Base-by-base conservation (phyloP, 1,140 invertebrate species). In the Drosophila kanapiae region DNA sequence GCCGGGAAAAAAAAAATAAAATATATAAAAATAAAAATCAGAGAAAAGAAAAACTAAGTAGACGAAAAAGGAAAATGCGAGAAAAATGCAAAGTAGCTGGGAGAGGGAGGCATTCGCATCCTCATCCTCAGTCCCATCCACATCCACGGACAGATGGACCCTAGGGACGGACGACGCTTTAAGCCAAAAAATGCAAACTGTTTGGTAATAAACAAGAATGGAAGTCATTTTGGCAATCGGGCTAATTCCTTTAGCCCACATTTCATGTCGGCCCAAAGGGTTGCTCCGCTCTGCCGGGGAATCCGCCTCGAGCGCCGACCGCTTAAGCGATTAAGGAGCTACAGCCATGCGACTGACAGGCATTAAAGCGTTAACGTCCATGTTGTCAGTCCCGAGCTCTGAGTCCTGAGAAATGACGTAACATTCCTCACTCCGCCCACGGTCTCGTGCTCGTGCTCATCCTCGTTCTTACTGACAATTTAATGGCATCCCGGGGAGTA, bases 141-240 rank as follows among this genome's bases (percentile, higher is more conserved):
- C 43, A 51, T 48, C 27, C n/a, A 60, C 4, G 31, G 63, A 61
- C 31, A 56, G 31, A 6, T 16, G 62, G 57, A 64, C 60, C 62
- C 57, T 11, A 23, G 31, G 37, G 67, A 70, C 47, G 47, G 47
- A 35, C 33, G 31, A 31, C 23, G n/a, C 38, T 68, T 70, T 38
- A 78, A 77, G 75, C 75, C 74, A 65, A 56, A 64, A 71, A 82
- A 82, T 64, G 54, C 58, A 49, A 61, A 76, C 77, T 59, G 70
- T 80, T 75, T 77, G 78, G 85, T 79, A 87, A 79, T 75, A 86
- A 79, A 79, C 64, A 64, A 45, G 45, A 54, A 78, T 57, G 56
- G 58, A 53, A 61, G 75, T 78, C 75, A 78, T 72, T 76, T 76
- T 67, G 61, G 61, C 74, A 77, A 54, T 67, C 45, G 45, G 49